A percentile compares a stretch with the other conserved stretches of the same genome.
These are phyloP conservation scores for Brevimyrus niger DNA, from an alignment of 2,113 vertebrate species.

Conservation along the genomic window DNA sequence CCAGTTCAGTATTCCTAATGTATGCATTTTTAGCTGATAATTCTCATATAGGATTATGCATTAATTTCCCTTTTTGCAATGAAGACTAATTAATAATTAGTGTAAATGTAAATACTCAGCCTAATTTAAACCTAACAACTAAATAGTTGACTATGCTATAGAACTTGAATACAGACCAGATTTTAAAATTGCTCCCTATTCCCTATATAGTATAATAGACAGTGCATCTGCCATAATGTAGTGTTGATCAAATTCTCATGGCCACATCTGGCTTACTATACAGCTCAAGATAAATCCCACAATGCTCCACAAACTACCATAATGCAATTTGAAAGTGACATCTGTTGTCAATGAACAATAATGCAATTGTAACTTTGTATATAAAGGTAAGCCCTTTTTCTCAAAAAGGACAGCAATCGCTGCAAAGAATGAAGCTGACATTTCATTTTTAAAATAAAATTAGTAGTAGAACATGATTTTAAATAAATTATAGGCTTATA, in stretches of 20 bases:
- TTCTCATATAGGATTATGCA: not conserved
- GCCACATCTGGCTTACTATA: not conserved
- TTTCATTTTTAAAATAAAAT: not conserved
- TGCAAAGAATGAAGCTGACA: not conserved
- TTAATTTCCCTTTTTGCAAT: not conserved
- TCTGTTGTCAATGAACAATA: not conserved
- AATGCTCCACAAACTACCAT: not conserved
- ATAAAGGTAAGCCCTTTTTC: not conserved
- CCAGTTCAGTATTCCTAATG: not conserved
- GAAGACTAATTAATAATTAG: not conserved
- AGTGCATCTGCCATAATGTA: not conserved
- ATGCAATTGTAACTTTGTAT: not conserved
- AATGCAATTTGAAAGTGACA: not conserved
- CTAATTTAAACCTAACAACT: not conserved
- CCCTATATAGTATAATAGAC: not conserved
- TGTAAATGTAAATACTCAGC: not conserved
- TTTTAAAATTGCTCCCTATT: not conserved
- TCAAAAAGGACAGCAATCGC: not conserved
- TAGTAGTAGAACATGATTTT: not conserved
- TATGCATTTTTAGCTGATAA: not conserved
- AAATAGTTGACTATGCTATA: not conserved
- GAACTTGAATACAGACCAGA: not conserved
- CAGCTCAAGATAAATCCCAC: not conserved
- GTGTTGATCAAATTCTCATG: not conserved
- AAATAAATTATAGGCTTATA: not conserved